Evolutionary conservation across 2,113 vertebrate species (phyloP).

Genomic region (Cephalopterus ornatus): DNA sequence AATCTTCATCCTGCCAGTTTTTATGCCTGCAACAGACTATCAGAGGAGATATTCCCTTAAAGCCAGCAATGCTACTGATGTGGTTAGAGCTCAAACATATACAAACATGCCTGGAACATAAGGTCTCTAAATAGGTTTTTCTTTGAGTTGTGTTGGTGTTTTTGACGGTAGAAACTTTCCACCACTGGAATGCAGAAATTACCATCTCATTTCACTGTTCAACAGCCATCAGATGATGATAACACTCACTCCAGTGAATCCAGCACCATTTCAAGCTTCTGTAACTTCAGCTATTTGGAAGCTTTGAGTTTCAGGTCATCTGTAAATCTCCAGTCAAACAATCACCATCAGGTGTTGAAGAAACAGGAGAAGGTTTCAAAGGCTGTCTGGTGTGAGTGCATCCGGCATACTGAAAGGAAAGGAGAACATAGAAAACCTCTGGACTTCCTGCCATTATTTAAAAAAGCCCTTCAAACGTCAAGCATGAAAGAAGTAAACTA

Average conservation of each 20-base stretch:
- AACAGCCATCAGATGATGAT: background rate
- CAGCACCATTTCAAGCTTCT: background rate
- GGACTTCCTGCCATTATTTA: slow-evolving; percentile 34
- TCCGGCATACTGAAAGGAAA: background rate
- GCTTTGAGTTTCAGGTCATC: background rate
- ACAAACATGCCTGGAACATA: fast-evolving
- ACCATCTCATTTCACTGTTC: background rate
- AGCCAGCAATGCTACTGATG: background rate
- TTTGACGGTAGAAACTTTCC: background rate
- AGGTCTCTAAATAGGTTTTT: background rate
- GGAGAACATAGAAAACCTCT: background rate
- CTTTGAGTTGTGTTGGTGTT: background rate
- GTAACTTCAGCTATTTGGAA: background rate
- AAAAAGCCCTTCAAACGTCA: background rate
- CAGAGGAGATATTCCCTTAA: background rate
- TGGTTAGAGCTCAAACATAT: background rate
- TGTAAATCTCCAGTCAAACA: slow-evolving; percentile 6
- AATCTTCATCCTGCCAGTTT: background rate
- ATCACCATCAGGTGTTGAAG: slow-evolving; percentile 20
- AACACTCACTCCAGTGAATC: background rate
- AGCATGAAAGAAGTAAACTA: background rate
- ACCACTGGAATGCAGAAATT: background rate
- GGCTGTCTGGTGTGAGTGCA: background rate
- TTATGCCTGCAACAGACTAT: background rate
- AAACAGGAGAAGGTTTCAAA: slow-evolving; percentile 57